Evolutionary conservation across 2,888 invertebrate genomes (phyloP).

Genomic region (Netelia melanura): DNA sequence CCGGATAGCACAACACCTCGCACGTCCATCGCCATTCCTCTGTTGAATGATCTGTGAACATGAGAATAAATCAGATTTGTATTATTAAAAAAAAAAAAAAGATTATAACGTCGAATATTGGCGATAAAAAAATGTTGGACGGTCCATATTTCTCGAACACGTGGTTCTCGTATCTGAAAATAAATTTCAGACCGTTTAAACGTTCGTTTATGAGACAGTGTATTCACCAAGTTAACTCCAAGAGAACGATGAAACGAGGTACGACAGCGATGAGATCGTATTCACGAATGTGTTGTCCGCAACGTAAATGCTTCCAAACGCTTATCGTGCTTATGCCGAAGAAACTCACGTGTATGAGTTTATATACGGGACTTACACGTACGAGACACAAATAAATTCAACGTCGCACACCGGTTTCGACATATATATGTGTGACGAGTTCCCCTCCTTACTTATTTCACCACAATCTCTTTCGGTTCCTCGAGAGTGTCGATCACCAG

Average conservation of each 20-base stretch:
- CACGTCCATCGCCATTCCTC: constrained; percentile 78
- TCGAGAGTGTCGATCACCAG: constrained; percentile 31
- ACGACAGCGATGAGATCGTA: constrained; percentile 63
- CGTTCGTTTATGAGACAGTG: constrained; percentile 7
- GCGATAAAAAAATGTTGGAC: background rate
- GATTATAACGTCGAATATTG: background rate
- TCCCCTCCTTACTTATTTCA: constrained; percentile 22
- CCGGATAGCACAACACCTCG: constrained; percentile 87
- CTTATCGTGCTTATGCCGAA: constrained; percentile 45
- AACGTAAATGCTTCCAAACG: constrained; percentile 34
- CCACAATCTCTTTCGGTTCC: constrained; percentile 5
- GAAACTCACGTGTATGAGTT: constrained; percentile 14
- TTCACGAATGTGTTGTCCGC: constrained; percentile 63
- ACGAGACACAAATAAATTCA: constrained; percentile 28
- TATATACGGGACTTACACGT: constrained; percentile 28
- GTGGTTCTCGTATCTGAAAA: constrained; percentile 1
- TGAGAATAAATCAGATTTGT: constrained; percentile 30
- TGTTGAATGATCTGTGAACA: constrained; percentile 74
- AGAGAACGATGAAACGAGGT: constrained; percentile 67
- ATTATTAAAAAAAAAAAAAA: background rate
- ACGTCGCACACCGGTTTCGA: constrained; percentile 42
- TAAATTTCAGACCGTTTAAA: background rate
- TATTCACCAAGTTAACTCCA: constrained; percentile 60
- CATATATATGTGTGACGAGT: constrained; percentile 18
- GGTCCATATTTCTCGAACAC: background rate